Percentiles rank a stretch among this genome's conserved stretches.
Conservation (phyloP, 2,113 vertebrate species). For the Daubentonia madagascariensis region DNA sequence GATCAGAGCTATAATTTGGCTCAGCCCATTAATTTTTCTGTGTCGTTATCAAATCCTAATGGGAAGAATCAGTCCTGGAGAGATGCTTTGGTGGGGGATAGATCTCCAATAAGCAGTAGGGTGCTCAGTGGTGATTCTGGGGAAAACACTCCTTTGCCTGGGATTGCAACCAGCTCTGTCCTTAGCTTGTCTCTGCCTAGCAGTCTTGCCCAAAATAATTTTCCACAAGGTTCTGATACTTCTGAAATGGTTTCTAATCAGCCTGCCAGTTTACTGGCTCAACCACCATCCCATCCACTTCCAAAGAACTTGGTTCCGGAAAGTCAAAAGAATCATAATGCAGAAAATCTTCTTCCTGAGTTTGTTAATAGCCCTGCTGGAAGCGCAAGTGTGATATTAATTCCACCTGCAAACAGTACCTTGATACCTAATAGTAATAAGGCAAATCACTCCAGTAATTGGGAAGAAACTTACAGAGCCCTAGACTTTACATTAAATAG, state of each 20-base stretch:
- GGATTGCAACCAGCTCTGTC: slow-evolving; percentile 68
- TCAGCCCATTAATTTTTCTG: slow-evolving; percentile 81
- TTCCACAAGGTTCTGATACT: slow-evolving; percentile 72
- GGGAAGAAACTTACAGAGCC: slow-evolving; percentile 74
- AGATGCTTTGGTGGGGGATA: slow-evolving; percentile 74
- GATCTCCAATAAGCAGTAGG: slow-evolving; percentile 60
- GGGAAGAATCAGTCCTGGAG: slow-evolving; percentile 82
- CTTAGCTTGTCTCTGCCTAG: slow-evolving; percentile 71
- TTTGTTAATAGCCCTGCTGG: slow-evolving; percentile 56
- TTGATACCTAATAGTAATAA: not conserved
- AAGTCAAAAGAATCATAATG: slow-evolving; percentile 69
- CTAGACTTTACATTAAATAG: slow-evolving; percentile 90
- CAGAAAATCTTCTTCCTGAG: slow-evolving; percentile 75
- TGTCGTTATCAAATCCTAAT: slow-evolving; percentile 76
- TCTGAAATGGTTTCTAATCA: slow-evolving; percentile 73
- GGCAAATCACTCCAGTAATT: slow-evolving; percentile 2
- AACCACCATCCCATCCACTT: slow-evolving; percentile 68
- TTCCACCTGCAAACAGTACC: slow-evolving; percentile 13
- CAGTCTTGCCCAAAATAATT: slow-evolving; percentile 78
- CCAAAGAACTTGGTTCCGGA: slow-evolving; percentile 86
- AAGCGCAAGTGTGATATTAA: not conserved
- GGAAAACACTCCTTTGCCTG: slow-evolving; percentile 57
- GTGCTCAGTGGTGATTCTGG: slow-evolving; percentile 63
- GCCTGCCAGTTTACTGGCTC: slow-evolving; percentile 67
- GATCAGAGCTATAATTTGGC: slow-evolving; percentile 89